Evolutionary conservation across 2,797 vertebrate species (phyloP).

Genomic region (Chelidonichthys spinosus): DNA sequence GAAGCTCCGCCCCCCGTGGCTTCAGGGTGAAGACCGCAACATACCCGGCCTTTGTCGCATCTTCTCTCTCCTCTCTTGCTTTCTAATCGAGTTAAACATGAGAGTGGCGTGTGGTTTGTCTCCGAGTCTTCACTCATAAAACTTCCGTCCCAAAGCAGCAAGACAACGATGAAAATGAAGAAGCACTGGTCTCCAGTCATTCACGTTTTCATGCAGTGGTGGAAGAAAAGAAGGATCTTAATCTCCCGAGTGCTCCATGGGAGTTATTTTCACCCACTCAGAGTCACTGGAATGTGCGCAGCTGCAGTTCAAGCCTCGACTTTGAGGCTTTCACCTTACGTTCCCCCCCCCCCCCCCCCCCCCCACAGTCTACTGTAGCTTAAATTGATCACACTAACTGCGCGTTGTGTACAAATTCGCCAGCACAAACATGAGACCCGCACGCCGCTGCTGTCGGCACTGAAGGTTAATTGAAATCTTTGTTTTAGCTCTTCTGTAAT

Average conservation of each 20-base stretch:
- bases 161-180: too few relatives aligned
- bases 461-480: constrained; percentile 76
- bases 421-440: constrained; percentile 38
- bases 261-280: constrained; percentile 65
- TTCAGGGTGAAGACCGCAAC: background rate
- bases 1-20: rapidly evolving
- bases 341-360: background rate
- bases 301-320: constrained; percentile 64
- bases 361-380: constrained; percentile 28
- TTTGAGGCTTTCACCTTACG: constrained; percentile 55
- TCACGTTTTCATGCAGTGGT: constrained; percentile 44
- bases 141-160: background rate
- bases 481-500: constrained; percentile 59
- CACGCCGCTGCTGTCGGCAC: constrained; percentile 42
- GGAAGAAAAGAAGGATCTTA: constrained; percentile 59
- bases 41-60: rapidly evolving
- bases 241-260: constrained; percentile 57
- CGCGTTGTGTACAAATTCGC: constrained; percentile 52
- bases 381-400: constrained; percentile 50
- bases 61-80: background rate
- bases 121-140: background rate
- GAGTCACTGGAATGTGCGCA: constrained; percentile 69
- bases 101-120: background rate
- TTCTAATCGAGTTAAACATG: background rate
- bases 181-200: constrained; percentile 25